phyloP scores from a whole-genome alignment of 2,888 invertebrate genomes.

The Drosophila melanosoma region DNA sequence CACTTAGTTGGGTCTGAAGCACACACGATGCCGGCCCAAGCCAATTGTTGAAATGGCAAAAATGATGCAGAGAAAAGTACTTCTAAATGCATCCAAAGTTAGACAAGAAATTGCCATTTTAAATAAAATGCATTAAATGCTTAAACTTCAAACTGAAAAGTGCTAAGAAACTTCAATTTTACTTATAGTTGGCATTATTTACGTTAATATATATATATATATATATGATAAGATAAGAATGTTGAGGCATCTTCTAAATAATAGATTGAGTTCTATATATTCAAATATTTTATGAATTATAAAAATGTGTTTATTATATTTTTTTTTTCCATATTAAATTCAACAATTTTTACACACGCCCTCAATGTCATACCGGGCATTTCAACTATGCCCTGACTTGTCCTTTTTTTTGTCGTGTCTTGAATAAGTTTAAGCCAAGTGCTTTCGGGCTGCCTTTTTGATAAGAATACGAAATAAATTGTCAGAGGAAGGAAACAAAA shows the following conservation, averaged over 20 bases:
- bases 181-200: background rate
- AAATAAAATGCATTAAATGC: slow-evolving; percentile 35
- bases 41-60: slow-evolving; percentile 58
- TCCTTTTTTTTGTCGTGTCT: slow-evolving; percentile 33
- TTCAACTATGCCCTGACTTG: slow-evolving; percentile 51
- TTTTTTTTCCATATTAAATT: slow-evolving; percentile 65
- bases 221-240: slow-evolving; percentile 15
- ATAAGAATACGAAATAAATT: slow-evolving; percentile 71
- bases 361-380: slow-evolving; percentile 32
- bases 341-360: slow-evolving; percentile 38
- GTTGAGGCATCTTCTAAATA: slow-evolving; percentile 1
- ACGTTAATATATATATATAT: slow-evolving; percentile 2
- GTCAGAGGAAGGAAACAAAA: slow-evolving; percentile 59
- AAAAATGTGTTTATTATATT: slow-evolving; percentile 48
- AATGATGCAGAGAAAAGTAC: slow-evolving; percentile 42
- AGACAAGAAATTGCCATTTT: slow-evolving; percentile 18
- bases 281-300: slow-evolving; percentile 21
- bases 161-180: background rate
- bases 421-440: slow-evolving; percentile 40
- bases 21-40: slow-evolving; percentile 37
- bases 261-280: slow-evolving; percentile 29
- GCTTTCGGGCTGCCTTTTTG: slow-evolving; percentile 38
- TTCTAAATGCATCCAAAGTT: slow-evolving; percentile 22
- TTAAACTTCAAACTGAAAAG: background rate
- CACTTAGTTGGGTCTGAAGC: slow-evolving; percentile 46